Evolutionary conservation across 1,140 invertebrate genomes (phyloP).

Genomic region (Drosophila arizonae): DNA sequence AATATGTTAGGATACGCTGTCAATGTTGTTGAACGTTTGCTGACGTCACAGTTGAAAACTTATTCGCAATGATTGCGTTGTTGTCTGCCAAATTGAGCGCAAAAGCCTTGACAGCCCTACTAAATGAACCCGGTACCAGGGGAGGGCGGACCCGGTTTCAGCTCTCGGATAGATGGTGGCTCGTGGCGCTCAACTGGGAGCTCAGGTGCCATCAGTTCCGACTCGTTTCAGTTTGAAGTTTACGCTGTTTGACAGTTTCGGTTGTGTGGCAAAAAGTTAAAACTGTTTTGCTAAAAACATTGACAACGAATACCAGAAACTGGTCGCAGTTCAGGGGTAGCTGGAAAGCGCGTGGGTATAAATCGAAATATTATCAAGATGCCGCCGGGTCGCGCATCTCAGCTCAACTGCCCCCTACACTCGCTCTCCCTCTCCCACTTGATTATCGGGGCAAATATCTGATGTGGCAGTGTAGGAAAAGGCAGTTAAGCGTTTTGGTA

Average conservation of each 20-base stretch:
- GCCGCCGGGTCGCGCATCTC: constrained; percentile 66
- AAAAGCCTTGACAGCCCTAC: constrained; percentile 64
- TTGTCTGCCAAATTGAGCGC: constrained; percentile 74
- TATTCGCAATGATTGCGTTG: constrained; percentile 60
- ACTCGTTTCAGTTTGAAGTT: constrained; percentile 78
- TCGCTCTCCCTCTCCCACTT: neutral
- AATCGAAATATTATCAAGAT: constrained; percentile 81
- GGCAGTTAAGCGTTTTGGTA: constrained; percentile 57
- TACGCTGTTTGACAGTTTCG: constrained; percentile 70
- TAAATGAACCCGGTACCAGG: constrained; percentile 15
- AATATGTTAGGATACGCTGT: neutral
- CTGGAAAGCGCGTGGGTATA: constrained; percentile 37
- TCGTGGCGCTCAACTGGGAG: neutral
- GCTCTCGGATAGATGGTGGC: neutral
- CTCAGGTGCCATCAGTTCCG: constrained; percentile 76
- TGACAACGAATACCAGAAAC: constrained; percentile 24
- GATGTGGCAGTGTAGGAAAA: constrained; percentile 28
- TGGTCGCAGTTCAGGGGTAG: neutral
- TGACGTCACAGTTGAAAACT: constrained; percentile 53
- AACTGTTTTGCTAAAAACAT: constrained; percentile 52
- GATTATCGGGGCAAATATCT: neutral
- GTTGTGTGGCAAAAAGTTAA: constrained; percentile 51
- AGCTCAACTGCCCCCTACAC: constrained; percentile 37
- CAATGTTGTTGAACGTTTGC: constrained; percentile 12
- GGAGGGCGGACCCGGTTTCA: neutral